Conservation (phyloP, 2,888 invertebrate species). For the Chalcis sispes region DNA sequence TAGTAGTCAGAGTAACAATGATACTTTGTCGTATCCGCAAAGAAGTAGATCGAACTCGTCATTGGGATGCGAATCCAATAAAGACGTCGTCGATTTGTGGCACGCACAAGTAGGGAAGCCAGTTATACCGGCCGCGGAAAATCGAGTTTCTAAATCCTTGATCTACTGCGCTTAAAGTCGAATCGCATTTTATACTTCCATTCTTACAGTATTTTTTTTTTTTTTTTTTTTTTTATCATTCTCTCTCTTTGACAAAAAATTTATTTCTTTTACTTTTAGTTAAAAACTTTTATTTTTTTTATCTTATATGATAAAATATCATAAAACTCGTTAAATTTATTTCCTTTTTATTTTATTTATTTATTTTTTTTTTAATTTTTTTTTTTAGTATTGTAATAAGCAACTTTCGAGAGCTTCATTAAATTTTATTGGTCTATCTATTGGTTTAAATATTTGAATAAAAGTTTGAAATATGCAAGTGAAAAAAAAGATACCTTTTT, state of each 20-base stretch:
- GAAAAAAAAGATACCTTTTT: too few species aligned
- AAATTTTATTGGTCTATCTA: too few species aligned
- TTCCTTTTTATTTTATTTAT: too few species aligned
- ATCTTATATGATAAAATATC: too few species aligned
- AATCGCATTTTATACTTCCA: conserved; percentile 31
- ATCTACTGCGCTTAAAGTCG: conserved; percentile 49
- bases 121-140: conserved; percentile 42
- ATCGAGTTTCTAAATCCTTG: conserved; percentile 59
- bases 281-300: not conserved
- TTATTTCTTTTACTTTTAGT: conserved; percentile 3
- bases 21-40: not conserved
- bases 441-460: too few species aligned
- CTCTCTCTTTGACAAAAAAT: not conserved
- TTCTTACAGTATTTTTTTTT: not conserved
- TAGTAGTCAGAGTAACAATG: not conserved
- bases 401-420: too few species aligned
- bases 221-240: conserved; percentile 3
- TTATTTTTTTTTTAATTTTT: too few species aligned
- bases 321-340: too few species aligned
- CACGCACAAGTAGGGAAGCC: conserved; percentile 38
- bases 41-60: conserved; percentile 36
- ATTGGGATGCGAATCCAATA: conserved; percentile 21
- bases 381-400: too few species aligned
- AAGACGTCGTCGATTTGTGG: conserved; percentile 42
- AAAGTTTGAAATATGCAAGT: too few species aligned